phyloP scores from a whole-genome alignment of 2,113 vertebrate species.

The Cettia cetti region DNA sequence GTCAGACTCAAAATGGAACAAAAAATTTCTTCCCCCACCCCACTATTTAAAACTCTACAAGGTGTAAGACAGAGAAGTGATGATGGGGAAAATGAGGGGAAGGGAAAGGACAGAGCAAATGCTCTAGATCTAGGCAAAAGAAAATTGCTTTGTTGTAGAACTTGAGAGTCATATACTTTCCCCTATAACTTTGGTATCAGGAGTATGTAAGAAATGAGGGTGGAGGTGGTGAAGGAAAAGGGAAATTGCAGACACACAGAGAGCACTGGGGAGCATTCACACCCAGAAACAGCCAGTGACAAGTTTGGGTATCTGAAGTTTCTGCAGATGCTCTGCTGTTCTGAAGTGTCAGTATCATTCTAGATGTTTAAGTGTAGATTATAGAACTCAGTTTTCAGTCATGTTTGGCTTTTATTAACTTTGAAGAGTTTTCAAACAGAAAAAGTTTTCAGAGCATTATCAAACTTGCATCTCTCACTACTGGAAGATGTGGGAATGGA shows the following conservation, averaged over 20 bases:
- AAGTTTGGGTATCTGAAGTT: neutral
- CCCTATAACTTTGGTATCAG: neutral
- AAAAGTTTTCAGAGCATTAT: neutral
- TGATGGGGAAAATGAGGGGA: neutral
- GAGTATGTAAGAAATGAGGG: neutral
- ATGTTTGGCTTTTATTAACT: neutral
- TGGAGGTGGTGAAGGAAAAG: neutral
- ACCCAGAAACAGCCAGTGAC: neutral
- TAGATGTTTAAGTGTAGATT: neutral
- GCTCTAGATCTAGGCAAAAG: neutral
- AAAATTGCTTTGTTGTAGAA: neutral
- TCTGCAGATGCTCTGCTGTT: neutral
- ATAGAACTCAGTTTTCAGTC: neutral
- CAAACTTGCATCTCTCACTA: neutral
- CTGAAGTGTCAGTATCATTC: neutral
- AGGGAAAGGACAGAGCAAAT: neutral
- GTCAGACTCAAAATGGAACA: neutral
- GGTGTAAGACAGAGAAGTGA: neutral
- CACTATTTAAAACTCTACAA: neutral
- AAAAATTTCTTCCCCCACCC: neutral
- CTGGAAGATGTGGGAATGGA: neutral
- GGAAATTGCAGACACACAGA: neutral
- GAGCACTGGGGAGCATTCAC: neutral
- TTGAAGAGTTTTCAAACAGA: neutral
- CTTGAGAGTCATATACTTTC: neutral